Evolutionary conservation across 64 coral and sea anemone genomes (phyloP).

Genomic region (Montipora efflorescens): DNA sequence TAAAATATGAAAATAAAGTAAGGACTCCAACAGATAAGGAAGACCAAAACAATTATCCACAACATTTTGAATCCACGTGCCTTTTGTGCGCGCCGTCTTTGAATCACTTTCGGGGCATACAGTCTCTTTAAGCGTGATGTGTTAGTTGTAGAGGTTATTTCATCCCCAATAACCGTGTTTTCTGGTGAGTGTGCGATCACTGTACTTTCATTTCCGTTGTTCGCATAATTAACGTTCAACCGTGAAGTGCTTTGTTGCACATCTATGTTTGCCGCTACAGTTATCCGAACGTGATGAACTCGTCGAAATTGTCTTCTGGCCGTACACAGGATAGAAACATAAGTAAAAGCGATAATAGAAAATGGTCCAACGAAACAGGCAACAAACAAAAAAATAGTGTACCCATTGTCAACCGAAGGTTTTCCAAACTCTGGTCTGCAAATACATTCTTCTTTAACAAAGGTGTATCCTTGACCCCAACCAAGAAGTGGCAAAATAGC

Average conservation of each 20-base stretch:
- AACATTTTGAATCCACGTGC: conserved; percentile 83
- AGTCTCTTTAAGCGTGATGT: conserved; percentile 27
- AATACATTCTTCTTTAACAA: conserved; percentile 67
- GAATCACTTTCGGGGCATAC: background rate
- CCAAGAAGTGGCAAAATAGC: conserved; percentile 70
- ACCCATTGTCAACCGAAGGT: conserved; percentile 80
- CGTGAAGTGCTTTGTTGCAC: conserved; percentile 14
- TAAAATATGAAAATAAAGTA: conserved; percentile 95
- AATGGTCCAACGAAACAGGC: conserved; percentile 82
- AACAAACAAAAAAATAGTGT: conserved; percentile 85
- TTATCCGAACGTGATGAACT: conserved; percentile 71
- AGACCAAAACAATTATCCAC: conserved; percentile 78
- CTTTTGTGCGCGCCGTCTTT: conserved; percentile 42
- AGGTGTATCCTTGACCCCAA: conserved; percentile 81
- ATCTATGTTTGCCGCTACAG: background rate
- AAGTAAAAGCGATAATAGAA: conserved; percentile 72
- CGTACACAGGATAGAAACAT: conserved; percentile 85
- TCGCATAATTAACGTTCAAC: background rate
- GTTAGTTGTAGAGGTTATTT: conserved; percentile 87
- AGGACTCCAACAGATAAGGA: conserved; percentile 90
- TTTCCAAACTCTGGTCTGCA: conserved; percentile 82
- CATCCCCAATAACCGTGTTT: conserved; percentile 57
- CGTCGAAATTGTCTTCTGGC: conserved; percentile 82
- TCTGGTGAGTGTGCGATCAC: conserved; percentile 32
- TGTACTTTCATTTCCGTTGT: conserved; percentile 2